Evolutionary conservation across 2,113 vertebrate genomes (phyloP), one percentile per base, ranked within the genome.

Genomic region (Corvus hawaiiensis): DNA sequence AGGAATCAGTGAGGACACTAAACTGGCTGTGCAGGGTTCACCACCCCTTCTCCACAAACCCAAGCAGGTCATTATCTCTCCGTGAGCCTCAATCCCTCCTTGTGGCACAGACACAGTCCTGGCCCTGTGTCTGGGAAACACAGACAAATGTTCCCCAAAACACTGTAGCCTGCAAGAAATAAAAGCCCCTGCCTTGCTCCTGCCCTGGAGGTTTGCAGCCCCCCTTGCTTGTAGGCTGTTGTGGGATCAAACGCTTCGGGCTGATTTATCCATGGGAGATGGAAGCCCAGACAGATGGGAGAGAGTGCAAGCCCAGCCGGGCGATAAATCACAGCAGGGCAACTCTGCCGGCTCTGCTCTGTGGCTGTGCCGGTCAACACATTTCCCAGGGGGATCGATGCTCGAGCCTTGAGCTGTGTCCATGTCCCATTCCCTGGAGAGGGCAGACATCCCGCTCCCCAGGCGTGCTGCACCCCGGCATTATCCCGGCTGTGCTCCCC

Each of bases 381-480:
- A 9, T 9, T 9, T 78, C 95, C 82, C 86, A 28, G 82, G 0
- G 9, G 52, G 75, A 20, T 3, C 13, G 30, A 16, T 7, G 66
- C 79, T 46, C 4, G 0, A 46, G 16, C 59, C 51, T n/a, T 2
- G 2, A 41, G 72, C 76, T 17, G 24, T 39, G 48, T 54, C 48
- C 13, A 0, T 13, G 26, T 27, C 64, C 62, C 26, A 0, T 13
- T 78, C n/a, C 24, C 30, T 1, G 24, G 18, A 39, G 27, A 66
- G 54, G n/a, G 64, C 27, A 8, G 22, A 33, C 22, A 14, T 21
- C 11, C 32, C 6, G 30, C 23, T 56, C 51, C 22, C 27, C 10
- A 5, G 41, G 22, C 4, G 1, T 7, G 27, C 54, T 39, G 76
- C 35, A 9, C 9, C 59, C 41, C 16, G 16, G 7, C 5, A 1